These are phyloP conservation scores for Heliconius himera DNA, from an alignment of 1,140 invertebrate species.

Conservation along the genomic window DNA sequence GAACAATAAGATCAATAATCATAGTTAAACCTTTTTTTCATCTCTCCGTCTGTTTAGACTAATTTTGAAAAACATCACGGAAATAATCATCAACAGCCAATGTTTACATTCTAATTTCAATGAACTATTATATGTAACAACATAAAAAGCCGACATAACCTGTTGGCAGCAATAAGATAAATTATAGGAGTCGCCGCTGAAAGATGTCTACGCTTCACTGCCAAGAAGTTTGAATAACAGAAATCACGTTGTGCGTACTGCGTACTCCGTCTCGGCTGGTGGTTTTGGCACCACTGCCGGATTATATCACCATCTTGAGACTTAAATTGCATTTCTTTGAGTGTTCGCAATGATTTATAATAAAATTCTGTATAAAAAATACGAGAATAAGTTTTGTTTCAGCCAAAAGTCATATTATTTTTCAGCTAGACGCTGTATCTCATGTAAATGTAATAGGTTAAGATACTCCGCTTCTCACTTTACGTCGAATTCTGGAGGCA, in stretches of 20 bases:
- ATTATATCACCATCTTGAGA: conserved; percentile 1
- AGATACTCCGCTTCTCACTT: no score
- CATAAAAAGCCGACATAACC: background rate
- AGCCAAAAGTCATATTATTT: no score
- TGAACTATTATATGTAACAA: conserved; percentile 4
- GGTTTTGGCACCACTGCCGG: background rate
- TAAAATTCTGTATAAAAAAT: background rate
- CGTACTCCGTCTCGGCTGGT: conserved; percentile 2
- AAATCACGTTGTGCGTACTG: conserved; percentile 6
- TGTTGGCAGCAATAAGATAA: conserved; percentile 6
- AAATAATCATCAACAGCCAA: background rate
- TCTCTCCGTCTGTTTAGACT: background rate
- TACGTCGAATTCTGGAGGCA: no score
- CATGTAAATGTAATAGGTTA: no score
- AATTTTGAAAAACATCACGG: background rate
- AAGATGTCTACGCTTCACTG: background rate
- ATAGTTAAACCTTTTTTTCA: background rate
- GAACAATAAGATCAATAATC: no score
- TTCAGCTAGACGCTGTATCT: no score
- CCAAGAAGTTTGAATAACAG: conserved; percentile 9
- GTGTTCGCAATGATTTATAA: background rate
- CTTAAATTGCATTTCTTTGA: background rate
- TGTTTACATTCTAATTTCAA: conserved; percentile 6
- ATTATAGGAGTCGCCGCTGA: background rate
- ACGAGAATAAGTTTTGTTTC: background rate